phyloP scores from a whole-genome alignment of 2,888 invertebrate species.

The Sthenelais limicola region DNA sequence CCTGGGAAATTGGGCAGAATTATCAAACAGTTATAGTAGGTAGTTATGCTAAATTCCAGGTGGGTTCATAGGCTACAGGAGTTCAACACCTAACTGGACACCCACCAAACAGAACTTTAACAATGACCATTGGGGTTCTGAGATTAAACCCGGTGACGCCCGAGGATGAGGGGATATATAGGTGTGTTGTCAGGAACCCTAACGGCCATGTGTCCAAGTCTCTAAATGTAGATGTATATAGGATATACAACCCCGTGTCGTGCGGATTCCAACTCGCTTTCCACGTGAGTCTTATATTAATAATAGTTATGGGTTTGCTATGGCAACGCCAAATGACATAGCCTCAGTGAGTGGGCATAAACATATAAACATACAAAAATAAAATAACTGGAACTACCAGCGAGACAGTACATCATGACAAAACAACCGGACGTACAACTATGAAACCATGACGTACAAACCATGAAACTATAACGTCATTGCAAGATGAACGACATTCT shows the following conservation, averaged over 20 bases:
- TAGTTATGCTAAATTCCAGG: too few relatives aligned
- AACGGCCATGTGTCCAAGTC: constrained; percentile 42
- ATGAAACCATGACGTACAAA: too few relatives aligned
- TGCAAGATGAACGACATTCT: too few relatives aligned
- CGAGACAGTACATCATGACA: too few relatives aligned
- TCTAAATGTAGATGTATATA: constrained; percentile 40
- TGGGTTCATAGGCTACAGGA: constrained; percentile 41
- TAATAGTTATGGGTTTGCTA: background rate
- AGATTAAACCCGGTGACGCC: constrained; percentile 16
- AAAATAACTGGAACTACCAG: too few relatives aligned
- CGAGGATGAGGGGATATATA: constrained; percentile 40
- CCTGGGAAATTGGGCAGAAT: too few relatives aligned
- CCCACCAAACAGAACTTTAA: constrained; percentile 28
- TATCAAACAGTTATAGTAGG: too few relatives aligned
- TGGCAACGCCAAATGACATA: background rate
- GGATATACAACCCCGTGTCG: constrained; percentile 18
- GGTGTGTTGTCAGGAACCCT: constrained; percentile 45
- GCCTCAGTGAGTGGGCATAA: too few relatives aligned
- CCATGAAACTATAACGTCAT: too few relatives aligned
- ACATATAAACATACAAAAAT: too few relatives aligned
- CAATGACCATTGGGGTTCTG: constrained; percentile 23
- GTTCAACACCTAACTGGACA: constrained; percentile 3
- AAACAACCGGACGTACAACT: too few relatives aligned
- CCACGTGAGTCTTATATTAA: background rate
- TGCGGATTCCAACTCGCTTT: background rate